Percentiles rank a stretch among this genome's conserved stretches.
phyloP scores from a whole-genome alignment of 2,797 vertebrate species.

The Epinephelus malabaricus region DNA sequence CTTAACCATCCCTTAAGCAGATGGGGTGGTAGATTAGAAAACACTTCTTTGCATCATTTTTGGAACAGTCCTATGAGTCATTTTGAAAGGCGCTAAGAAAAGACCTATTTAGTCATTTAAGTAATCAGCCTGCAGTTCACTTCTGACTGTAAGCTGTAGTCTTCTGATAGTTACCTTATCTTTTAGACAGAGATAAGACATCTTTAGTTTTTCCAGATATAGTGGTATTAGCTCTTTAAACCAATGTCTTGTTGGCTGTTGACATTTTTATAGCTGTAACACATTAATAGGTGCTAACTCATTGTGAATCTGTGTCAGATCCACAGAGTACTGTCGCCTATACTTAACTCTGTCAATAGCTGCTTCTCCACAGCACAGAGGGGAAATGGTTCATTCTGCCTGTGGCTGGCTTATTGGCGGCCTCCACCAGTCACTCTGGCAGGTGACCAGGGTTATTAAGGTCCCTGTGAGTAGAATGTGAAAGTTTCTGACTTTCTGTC shows the following conservation, averaged over 20 bases:
- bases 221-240: background rate
- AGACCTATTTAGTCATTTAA: background rate
- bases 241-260: slow-evolving; percentile 13
- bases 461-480: background rate
- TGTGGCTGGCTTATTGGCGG: slow-evolving; percentile 20
- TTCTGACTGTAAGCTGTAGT: background rate
- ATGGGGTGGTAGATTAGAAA: background rate
- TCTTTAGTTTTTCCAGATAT: background rate
- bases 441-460: slow-evolving; percentile 15
- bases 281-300: slow-evolving; percentile 47
- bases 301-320: slow-evolving; percentile 40
- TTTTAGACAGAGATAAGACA: background rate
- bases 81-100: background rate
- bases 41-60: background rate
- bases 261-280: slow-evolving; percentile 7
- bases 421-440: slow-evolving; percentile 11
- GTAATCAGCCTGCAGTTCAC: background rate
- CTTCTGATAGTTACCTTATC: background rate
- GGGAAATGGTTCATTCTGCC: slow-evolving; percentile 17
- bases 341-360: slow-evolving; percentile 46
- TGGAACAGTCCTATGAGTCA: background rate
- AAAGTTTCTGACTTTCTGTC: slow-evolving; percentile 3
- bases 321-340: slow-evolving; percentile 22
- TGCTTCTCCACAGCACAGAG: slow-evolving; percentile 15
- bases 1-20: background rate